A percentile compares a stretch with the other conserved stretches of the same genome.
Evolutionary conservation across 2,888 invertebrate genomes (phyloP).

Genomic region (Phytoseiulus persimilis): DNA sequence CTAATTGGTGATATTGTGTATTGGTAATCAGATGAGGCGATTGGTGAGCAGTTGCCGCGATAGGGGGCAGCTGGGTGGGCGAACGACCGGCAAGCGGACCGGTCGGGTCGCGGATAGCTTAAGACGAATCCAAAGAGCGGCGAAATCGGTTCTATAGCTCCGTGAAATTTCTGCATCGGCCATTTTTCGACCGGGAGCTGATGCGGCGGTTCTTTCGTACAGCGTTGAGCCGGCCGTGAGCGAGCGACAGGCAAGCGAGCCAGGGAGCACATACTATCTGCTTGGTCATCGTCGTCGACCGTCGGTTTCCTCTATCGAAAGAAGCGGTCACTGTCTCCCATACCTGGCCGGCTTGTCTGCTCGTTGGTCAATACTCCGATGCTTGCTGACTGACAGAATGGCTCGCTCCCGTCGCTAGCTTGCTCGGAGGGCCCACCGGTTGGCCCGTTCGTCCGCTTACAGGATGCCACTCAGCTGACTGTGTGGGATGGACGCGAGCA

Average conservation of each 20-base stretch:
- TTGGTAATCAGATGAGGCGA: no score
- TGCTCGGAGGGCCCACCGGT: not conserved
- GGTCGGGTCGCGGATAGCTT: not conserved
- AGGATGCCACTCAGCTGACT: not conserved
- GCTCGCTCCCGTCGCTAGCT: not conserved
- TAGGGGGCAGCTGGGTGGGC: not conserved
- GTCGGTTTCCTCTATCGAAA: not conserved
- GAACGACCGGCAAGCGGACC: not conserved
- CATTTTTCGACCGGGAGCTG: not conserved
- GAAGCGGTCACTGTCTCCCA: not conserved
- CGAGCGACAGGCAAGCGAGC: not conserved
- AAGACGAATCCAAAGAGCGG: not conserved
- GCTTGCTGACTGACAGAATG: not conserved
- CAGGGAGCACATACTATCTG: no score
- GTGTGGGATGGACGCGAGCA: not conserved
- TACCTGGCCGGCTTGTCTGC: not conserved
- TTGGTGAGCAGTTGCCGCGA: no score
- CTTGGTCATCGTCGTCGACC: not conserved
- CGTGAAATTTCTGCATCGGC: not conserved
- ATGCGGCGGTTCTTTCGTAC: not conserved
- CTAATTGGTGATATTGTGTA: no score
- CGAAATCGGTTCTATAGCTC: not conserved
- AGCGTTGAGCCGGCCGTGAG: not conserved
- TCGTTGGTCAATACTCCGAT: not conserved
- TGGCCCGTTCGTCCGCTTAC: not conserved